A percentile compares a stretch with the other conserved stretches of the same genome.
These are phyloP conservation scores for Macaca fascicularis DNA, from an alignment of 2,113 vertebrate genomes.

Conservation along the genomic window T2T-MFA8v1.1 NC_088377.1:37967501-37968000, in stretches of 20 bases:
- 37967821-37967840: fast-evolving
- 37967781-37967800: too few relatives aligned
- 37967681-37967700: not conserved
- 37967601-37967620: not conserved
- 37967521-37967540: fast-evolving
- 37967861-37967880: not conserved
- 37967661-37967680: fast-evolving
- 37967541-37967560: not conserved
- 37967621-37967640: not conserved
- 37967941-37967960: not conserved
- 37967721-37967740: not conserved
- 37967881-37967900: not conserved
- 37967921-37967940: fast-evolving
- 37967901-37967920: not conserved
- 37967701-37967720: not conserved
- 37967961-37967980: not conserved
- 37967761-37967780: not conserved
- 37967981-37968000: not conserved
- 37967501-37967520: slow-evolving; percentile 14
- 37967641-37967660: fast-evolving
- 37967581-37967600: not conserved
- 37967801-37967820: fast-evolving
- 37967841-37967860: fast-evolving
- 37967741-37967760: fast-evolving
- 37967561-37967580: not conserved